phyloP scores from a whole-genome alignment of 2,797 vertebrate genomes.

The Cyclopterus lumpus region DNA sequence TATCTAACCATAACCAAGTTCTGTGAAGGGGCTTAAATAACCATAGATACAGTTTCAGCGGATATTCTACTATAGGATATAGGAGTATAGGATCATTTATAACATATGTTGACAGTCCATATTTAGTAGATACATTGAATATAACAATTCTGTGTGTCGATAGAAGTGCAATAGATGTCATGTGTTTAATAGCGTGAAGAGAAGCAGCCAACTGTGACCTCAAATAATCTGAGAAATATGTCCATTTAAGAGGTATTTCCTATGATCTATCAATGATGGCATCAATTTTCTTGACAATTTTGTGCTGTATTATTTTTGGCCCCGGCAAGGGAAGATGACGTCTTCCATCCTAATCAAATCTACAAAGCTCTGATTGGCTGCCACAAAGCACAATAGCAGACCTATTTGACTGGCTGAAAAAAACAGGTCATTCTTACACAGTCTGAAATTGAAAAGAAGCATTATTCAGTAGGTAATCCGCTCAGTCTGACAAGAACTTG shows the following conservation, averaged over 20 bases:
- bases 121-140: background rate
- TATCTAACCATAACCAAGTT: background rate
- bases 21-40: background rate
- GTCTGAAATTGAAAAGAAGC: background rate
- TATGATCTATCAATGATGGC: background rate
- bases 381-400: background rate
- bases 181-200: no score
- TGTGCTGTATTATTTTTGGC: background rate
- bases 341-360: background rate
- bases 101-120: background rate
- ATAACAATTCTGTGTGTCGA: no score
- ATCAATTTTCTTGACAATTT: background rate
- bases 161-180: no score
- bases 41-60: background rate
- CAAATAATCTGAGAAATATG: background rate
- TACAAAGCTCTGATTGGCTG: background rate
- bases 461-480: constrained; percentile 3
- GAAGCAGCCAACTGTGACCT: background rate
- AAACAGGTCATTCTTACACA: background rate
- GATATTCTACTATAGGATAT: background rate
- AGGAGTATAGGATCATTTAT: background rate
- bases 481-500: background rate
- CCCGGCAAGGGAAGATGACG: background rate
- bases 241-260: background rate
- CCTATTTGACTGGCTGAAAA: background rate